Evolutionary conservation across 2,797 vertebrate genomes (phyloP).

Genomic region (Petrocephalus schoutedeni): DNA sequence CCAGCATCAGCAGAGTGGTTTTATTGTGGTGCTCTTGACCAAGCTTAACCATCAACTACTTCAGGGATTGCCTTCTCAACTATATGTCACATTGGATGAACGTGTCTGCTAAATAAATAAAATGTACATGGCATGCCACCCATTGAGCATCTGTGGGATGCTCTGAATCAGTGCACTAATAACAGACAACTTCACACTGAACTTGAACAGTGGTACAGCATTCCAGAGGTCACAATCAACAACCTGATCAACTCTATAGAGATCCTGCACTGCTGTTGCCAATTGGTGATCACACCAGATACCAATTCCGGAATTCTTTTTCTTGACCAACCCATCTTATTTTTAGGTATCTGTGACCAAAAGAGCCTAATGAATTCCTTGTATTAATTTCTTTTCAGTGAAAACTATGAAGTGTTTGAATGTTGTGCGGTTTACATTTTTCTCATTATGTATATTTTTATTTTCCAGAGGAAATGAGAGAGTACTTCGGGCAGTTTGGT

Average conservation of each 20-base stretch:
- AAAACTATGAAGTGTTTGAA: not conserved
- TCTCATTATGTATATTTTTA: not conserved
- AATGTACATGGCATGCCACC: not conserved
- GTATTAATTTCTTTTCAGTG: not conserved
- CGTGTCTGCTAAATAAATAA: not conserved
- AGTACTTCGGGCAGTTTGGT: constrained; percentile 85
- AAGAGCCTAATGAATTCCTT: not conserved
- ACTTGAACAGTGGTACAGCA: not conserved
- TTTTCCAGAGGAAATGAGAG: constrained; percentile 72
- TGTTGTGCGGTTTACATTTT: not conserved
- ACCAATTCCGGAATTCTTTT: not conserved
- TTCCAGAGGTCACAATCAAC: not conserved
- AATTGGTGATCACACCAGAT: not conserved
- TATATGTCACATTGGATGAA: not conserved
- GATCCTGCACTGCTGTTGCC: not conserved
- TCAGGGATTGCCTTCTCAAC: not conserved
- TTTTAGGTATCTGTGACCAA: not conserved
- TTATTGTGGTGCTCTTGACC: not conserved
- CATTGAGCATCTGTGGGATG: not conserved
- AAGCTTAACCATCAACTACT: not conserved
- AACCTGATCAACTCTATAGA: not conserved
- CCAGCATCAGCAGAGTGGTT: not conserved
- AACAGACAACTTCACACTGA: not conserved
- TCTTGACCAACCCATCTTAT: not conserved
- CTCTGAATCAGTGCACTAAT: not conserved